phyloP scores from a whole-genome alignment of 1,140 invertebrate genomes.

The Panagrolaimus sp. region DNA sequence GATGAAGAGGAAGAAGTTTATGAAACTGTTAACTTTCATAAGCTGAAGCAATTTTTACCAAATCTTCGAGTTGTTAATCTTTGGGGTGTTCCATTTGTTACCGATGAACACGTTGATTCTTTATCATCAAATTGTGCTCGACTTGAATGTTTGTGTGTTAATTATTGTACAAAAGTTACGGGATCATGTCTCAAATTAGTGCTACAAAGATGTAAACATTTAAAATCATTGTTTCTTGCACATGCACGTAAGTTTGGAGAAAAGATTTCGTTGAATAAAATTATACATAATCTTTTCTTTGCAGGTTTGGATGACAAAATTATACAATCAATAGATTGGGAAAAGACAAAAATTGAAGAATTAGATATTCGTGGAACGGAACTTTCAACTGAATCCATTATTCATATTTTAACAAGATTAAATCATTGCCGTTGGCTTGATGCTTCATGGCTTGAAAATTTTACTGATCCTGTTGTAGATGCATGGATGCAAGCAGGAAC shows the following conservation, averaged over 20 bases:
- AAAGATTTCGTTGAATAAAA: too few relatives aligned
- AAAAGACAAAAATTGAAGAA: conserved; percentile 85
- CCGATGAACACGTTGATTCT: conserved; percentile 92
- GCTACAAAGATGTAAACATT: conserved; percentile 82
- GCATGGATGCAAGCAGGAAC: conserved; percentile 82
- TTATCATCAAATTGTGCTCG: conserved; percentile 72
- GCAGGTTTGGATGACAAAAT: conserved; percentile 50
- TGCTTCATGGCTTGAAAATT: conserved; percentile 91
- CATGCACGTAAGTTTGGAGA: conserved; percentile 58
- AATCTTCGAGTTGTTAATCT: conserved; percentile 89
- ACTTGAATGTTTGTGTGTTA: conserved; percentile 90
- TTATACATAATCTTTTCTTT: too few relatives aligned
- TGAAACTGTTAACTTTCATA: conserved; percentile 98
- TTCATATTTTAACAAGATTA: conserved; percentile 81
- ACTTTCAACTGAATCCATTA: conserved; percentile 82
- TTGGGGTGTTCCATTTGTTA: conserved; percentile 62
- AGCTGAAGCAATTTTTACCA: conserved; percentile 87
- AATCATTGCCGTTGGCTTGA: conserved; percentile 80
- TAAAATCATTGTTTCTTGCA: conserved; percentile 86
- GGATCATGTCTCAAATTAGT: conserved; percentile 91
- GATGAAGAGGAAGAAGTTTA: conserved; percentile 96
- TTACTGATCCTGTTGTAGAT: conserved; percentile 84
- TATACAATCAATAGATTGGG: conserved; percentile 81
- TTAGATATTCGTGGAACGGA: conserved; percentile 94
- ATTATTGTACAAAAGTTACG: conserved; percentile 90